Conservation (phyloP, 1,140 invertebrate genomes). For the Neoseiulus cucumeris region DNA sequence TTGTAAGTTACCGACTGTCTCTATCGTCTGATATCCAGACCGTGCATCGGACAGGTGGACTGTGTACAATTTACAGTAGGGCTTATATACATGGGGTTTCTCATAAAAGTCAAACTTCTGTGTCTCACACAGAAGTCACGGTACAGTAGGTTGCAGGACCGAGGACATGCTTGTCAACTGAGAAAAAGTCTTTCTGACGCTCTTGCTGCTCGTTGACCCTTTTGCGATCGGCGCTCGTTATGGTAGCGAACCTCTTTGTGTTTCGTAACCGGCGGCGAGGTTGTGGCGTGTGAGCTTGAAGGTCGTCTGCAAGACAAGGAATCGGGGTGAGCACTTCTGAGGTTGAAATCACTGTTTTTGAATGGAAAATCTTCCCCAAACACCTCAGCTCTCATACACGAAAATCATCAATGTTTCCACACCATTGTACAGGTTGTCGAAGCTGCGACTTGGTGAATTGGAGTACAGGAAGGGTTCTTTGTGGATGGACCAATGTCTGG, state of each 20-base stretch:
- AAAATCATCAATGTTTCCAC: not conserved
- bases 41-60: too few species aligned
- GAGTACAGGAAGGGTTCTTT: not conserved
- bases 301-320: not conserved
- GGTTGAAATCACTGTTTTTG: too few species aligned
- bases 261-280: not conserved
- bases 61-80: too few species aligned
- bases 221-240: not conserved
- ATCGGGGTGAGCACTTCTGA: too few species aligned
- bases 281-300: conserved; percentile 2
- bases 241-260: not conserved
- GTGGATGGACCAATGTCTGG: conserved; percentile 5
- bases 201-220: not conserved
- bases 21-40: too few species aligned
- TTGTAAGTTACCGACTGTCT: too few species aligned
- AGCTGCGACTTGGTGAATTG: not conserved
- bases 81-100: too few species aligned
- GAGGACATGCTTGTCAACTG: not conserved
- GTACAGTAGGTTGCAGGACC: not conserved
- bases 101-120: too few species aligned
- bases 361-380: too few species aligned
- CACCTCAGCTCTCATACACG: too few species aligned
- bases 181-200: not conserved
- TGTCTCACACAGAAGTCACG: not conserved
- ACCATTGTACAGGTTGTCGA: not conserved